A percentile compares a stretch with the other conserved stretches of the same genome.
These are phyloP conservation scores for Phalacrocorax brasilianus DNA, from an alignment of 2,113 vertebrate genomes.

Conservation along the genomic window DNA sequence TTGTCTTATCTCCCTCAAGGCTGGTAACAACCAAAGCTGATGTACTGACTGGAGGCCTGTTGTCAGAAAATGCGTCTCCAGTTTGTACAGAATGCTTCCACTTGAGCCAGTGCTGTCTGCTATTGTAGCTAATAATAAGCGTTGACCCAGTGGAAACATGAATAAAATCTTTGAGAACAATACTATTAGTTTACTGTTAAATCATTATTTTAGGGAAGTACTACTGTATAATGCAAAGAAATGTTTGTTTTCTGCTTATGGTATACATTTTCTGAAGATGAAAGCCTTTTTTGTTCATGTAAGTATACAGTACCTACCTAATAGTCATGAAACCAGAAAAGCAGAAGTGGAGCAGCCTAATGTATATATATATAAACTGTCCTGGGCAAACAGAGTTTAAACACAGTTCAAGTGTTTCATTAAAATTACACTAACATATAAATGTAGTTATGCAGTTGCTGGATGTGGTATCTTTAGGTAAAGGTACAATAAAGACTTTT, in stretches of 20 bases:
- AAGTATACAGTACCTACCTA: background rate
- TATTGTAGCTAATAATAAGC: background rate
- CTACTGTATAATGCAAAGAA: background rate
- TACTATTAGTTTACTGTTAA: background rate
- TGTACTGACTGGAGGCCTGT: background rate
- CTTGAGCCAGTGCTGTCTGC: background rate
- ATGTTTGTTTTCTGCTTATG: background rate
- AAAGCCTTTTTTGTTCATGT: background rate
- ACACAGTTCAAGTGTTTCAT: background rate
- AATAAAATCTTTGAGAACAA: background rate
- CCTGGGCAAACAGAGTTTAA: background rate
- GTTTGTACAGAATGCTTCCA: background rate
- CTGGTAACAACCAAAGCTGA: background rate
- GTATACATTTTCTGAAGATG: background rate
- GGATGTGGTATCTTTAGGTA: background rate
- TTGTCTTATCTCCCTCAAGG: background rate
- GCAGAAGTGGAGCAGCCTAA: background rate
- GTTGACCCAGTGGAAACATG: background rate
- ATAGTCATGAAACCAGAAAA: background rate
- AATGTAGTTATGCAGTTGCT: background rate
- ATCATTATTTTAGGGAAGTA: background rate
- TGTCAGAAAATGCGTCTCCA: background rate
- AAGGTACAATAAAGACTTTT: background rate
- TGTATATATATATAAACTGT: background rate
- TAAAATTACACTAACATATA: background rate